Evolutionary conservation across 2,888 invertebrate species (phyloP), one percentile per base, ranked within the genome.

Genomic region (Campopleginae sp.): DNA sequence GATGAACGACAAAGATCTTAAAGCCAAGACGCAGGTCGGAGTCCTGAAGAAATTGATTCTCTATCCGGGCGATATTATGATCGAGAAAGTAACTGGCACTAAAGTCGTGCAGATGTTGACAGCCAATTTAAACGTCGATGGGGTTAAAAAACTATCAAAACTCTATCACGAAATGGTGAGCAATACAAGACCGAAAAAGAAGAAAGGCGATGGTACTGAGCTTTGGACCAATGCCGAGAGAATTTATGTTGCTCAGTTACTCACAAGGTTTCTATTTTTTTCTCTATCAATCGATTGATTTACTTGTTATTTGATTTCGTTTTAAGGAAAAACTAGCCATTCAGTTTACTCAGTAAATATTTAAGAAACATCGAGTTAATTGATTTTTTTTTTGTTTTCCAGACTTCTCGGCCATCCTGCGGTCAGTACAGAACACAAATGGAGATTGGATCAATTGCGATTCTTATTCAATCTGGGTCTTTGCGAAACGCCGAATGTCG

Each of bases 21-120:
- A 94, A 44, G 94, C 94, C 48, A 94, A 94, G 87, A 94, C 94
- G 0, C 95, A 96, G 91, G 94, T 97, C 1, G 94, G 94, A 10
- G 94, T 96, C 5, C 92, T 97, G 51, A 95, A 95, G 80, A 96
- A 95, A 89, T 92, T 97, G 1, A 94, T 97, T 12, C 94, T 96
- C 65, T 94, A 95, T 91, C 96, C 97, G 0, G 97, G 97, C 4
- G 96, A 96, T 89, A 95, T 97, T 84, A 96, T 96, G 93, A 96
- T 97, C 86, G 96, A 97, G 89, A 96, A 96, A 93, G 95, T 96
- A 44, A 96, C 96, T 27, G 95, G 95, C 14, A 95, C 95, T 17
- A 96, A 95, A 88, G 92, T 96, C 66, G 93, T 96, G 0, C 96
- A 96, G 91, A 95, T 95, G 75, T 94, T 97, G 12, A 95, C 95